These are phyloP conservation scores for Dichetophora obliterata DNA, from an alignment of 2,888 invertebrate genomes.

Conservation along the genomic window DNA sequence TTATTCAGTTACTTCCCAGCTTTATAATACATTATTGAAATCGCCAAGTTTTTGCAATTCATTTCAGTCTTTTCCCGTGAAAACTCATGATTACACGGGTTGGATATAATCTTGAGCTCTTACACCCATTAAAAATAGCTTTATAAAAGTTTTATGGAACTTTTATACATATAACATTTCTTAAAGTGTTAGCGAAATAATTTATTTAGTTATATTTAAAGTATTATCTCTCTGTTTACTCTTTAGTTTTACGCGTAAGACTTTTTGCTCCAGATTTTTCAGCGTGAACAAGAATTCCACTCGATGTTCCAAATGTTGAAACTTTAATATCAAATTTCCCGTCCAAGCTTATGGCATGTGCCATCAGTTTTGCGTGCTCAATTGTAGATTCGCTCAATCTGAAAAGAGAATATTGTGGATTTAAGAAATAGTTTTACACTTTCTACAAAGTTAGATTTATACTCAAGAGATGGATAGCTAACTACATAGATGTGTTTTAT, in stretches of 20 bases:
- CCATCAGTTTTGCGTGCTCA: slow-evolving; percentile 61
- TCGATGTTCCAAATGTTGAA: slow-evolving; percentile 62
- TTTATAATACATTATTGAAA: neutral
- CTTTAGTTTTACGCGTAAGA: slow-evolving; percentile 57
- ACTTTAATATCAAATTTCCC: slow-evolving; percentile 63
- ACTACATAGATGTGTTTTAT: too few relatives aligned
- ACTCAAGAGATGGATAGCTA: too few relatives aligned
- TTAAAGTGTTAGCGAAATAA: neutral
- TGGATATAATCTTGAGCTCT: neutral
- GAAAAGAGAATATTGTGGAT: slow-evolving; percentile 41
- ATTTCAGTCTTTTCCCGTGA: slow-evolving; percentile 28
- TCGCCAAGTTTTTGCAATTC: slow-evolving; percentile 22
- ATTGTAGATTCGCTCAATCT: slow-evolving; percentile 63
- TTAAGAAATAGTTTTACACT: neutral
- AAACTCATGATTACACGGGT: slow-evolving; percentile 5
- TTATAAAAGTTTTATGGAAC: neutral
- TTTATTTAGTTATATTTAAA: neutral
- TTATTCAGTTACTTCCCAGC: neutral
- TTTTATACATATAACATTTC: neutral
- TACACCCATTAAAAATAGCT: neutral
- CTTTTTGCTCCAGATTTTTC: slow-evolving; percentile 61
- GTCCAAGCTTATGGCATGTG: slow-evolving; percentile 61
- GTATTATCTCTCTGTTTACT: slow-evolving; percentile 29
- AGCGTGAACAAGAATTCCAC: slow-evolving; percentile 61
- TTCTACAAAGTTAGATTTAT: neutral